Percentiles rank a stretch among this genome's conserved stretches.
phyloP scores from a whole-genome alignment of 2,113 vertebrate genomes.

The Tupaia chinensis region DNA sequence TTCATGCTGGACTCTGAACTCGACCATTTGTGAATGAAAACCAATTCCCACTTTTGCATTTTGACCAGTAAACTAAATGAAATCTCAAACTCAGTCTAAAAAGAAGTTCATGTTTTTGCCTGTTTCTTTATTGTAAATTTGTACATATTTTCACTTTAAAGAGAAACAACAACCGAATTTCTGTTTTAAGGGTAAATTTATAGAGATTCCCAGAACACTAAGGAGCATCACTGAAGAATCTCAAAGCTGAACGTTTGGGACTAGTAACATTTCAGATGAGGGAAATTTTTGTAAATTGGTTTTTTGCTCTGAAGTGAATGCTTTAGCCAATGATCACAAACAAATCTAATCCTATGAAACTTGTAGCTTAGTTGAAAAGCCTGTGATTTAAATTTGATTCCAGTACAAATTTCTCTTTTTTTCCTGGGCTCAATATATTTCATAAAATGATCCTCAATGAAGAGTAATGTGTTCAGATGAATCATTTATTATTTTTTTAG shows the following conservation, averaged over 20 bases:
- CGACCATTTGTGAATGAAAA: neutral
- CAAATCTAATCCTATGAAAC: conserved; percentile 58
- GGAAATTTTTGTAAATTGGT: conserved; percentile 66
- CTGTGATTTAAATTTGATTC: conserved; percentile 54
- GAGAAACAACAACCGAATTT: neutral
- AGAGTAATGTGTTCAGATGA: neutral
- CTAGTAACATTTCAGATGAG: conserved; percentile 56
- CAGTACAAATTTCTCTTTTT: neutral
- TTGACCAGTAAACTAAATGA: neutral
- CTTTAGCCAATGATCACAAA: conserved; percentile 44
- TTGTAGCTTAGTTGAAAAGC: conserved; percentile 16
- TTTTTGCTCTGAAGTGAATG: conserved; percentile 60
- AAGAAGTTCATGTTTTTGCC: neutral
- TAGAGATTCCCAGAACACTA: neutral
- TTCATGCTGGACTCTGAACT: neutral
- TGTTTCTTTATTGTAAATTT: neutral
- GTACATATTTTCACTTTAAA: conserved; percentile 23
- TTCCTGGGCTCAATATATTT: conserved; percentile 36
- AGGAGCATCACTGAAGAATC: neutral
- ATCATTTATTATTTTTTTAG: neutral
- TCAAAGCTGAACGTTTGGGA: neutral
- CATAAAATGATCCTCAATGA: neutral
- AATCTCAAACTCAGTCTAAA: neutral
- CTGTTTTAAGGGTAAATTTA: conserved; percentile 21
- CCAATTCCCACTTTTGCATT: neutral